A percentile compares a stretch with the other conserved stretches of the same genome.
These are phyloP conservation scores for Myopa tessellatipennis DNA, from an alignment of 2,888 invertebrate species.

Conservation along the genomic window DNA sequence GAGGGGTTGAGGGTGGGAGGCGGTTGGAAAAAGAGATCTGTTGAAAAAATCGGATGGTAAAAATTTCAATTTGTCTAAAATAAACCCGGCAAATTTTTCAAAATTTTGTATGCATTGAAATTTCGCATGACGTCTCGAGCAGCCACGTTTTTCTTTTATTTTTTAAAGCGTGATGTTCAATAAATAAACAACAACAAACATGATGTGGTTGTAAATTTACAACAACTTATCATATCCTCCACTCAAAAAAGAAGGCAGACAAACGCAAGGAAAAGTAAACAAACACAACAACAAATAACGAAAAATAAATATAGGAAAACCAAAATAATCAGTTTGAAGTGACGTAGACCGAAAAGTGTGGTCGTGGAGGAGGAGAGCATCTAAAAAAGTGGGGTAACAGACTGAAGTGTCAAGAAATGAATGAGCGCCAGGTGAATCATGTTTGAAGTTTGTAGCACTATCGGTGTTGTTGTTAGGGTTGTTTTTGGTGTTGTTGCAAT, in stretches of 20 bases:
- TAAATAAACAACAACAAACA: not conserved
- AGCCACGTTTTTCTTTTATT: not conserved
- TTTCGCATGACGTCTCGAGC: not conserved
- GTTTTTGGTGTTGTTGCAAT: not conserved
- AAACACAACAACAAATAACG: no score
- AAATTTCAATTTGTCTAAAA: constrained; percentile 16
- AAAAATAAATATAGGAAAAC: no score
- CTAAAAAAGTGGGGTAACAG: not conserved
- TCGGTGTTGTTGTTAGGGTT: not conserved
- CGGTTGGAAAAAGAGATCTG: no score
- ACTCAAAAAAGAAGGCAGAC: no score
- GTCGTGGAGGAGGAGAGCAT: not conserved
- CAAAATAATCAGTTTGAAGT: no score
- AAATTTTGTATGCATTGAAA: not conserved
- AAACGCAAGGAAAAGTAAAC: no score
- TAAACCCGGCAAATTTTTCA: not conserved
- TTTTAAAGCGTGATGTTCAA: not conserved
- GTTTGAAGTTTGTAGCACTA: no score
- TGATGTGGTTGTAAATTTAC: constrained; percentile 5
- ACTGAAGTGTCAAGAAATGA: not conserved
- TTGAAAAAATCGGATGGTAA: not conserved
- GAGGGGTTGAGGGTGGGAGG: not conserved
- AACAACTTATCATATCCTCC: not conserved
- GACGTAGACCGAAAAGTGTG: no score
- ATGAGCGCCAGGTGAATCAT: no score